These are phyloP conservation scores for Spheniscus mendiculus DNA, from an alignment of 2,113 vertebrate species.

Conservation along the genomic window DNA sequence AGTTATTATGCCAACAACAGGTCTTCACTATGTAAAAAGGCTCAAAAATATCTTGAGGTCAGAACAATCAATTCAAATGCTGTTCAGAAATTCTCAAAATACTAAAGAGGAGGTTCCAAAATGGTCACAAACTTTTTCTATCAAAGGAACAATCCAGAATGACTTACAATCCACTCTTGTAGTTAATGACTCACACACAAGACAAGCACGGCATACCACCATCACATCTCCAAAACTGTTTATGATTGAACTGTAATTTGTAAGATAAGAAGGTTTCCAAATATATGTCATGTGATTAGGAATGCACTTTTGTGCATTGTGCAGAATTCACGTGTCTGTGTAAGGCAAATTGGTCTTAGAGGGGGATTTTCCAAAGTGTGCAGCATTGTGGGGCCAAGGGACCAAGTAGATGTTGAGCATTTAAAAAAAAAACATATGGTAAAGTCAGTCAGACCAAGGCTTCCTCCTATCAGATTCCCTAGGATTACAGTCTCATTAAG, in stretches of 20 bases:
- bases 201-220: background rate
- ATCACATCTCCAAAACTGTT: background rate
- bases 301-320: background rate
- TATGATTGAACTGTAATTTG: background rate
- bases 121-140: background rate
- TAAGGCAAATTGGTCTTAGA: background rate
- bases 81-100: background rate
- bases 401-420: background rate
- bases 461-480: background rate
- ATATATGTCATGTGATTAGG: background rate
- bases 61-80: background rate
- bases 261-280: background rate
- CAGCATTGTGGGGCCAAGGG: background rate
- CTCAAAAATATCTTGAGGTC: background rate
- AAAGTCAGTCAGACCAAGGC: background rate
- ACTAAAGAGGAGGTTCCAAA: background rate
- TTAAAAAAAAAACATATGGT: background rate
- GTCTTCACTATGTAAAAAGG: background rate
- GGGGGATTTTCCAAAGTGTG: background rate
- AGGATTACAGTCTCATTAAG: background rate
- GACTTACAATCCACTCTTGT: background rate
- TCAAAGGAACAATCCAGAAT: background rate
- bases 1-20: background rate
- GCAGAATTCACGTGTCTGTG: background rate
- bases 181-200: background rate